Evolutionary conservation across 2,888 invertebrate genomes (phyloP).

Genomic region (Lasioglossum zephyrum): DNA sequence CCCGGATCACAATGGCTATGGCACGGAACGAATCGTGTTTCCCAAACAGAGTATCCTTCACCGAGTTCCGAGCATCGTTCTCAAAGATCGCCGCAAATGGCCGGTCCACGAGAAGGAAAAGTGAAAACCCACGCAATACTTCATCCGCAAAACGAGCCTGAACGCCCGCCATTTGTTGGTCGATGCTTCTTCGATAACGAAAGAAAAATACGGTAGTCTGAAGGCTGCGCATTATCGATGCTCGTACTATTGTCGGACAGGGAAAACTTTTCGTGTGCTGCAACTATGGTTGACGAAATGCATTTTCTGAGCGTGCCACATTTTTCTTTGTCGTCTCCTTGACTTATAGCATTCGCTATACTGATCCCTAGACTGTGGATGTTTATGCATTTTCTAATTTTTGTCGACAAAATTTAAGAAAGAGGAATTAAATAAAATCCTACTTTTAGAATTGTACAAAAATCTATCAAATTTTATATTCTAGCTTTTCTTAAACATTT

Average conservation of each 20-base stretch:
- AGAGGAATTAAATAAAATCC: no score
- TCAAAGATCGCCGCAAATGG: slow-evolving; percentile 59
- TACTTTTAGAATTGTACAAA: no score
- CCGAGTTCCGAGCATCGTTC: slow-evolving; percentile 31
- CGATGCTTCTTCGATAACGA: slow-evolving; percentile 65
- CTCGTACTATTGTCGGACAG: slow-evolving; percentile 20
- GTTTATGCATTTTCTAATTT: no score
- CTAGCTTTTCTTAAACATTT: no score
- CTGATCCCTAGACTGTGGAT: background rate
- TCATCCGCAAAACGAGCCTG: slow-evolving; percentile 61
- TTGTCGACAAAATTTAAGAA: no score
- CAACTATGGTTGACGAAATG: slow-evolving; percentile 8
- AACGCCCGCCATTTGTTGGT: slow-evolving; percentile 57
- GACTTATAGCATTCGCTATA: background rate
- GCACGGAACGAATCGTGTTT: slow-evolving; percentile 76
- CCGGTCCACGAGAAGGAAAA: slow-evolving; percentile 41
- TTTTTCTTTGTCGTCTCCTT: slow-evolving; percentile 9
- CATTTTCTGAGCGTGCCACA: background rate
- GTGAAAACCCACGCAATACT: slow-evolving; percentile 69
- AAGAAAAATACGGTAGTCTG: slow-evolving; percentile 44
- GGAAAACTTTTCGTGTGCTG: slow-evolving; percentile 3
- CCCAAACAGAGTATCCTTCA: slow-evolving; percentile 71
- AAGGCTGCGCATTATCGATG: slow-evolving; percentile 39
- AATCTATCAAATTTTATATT: no score
- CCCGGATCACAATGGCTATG: slow-evolving; percentile 50